These are phyloP conservation scores for Tupaia chinensis DNA, from an alignment of 2,113 vertebrate genomes.

Conservation along the genomic window DNA sequence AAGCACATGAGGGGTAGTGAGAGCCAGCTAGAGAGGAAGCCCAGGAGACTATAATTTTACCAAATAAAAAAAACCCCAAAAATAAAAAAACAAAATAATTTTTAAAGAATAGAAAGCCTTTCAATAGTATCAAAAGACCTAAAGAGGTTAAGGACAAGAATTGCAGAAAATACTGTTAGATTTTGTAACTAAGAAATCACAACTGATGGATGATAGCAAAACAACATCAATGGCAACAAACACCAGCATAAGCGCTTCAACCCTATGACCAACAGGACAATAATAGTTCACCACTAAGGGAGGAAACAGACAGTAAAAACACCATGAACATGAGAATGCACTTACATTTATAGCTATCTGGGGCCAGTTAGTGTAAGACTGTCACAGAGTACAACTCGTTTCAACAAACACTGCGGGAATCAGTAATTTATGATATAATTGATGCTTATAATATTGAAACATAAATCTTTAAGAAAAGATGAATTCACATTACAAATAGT, in stretches of 20 bases:
- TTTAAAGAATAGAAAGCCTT: neutral
- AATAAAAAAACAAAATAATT: neutral
- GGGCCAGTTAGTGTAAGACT: neutral
- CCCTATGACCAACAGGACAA: neutral
- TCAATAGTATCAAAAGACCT: neutral
- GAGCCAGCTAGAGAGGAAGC: neutral
- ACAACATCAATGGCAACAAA: neutral
- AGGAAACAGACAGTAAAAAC: neutral
- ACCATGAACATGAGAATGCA: neutral
- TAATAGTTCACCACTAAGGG: neutral
- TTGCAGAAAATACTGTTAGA: neutral
- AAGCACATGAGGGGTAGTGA: neutral
- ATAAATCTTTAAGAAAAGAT: constrained; percentile 37
- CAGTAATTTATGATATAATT: constrained; percentile 28
- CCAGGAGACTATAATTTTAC: neutral
- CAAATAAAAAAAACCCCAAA: neutral
- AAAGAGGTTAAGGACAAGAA: neutral
- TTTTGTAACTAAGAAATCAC: constrained; percentile 16
- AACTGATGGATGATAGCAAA: neutral
- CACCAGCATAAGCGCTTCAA: neutral
- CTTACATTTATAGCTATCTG: constrained; percentile 4
- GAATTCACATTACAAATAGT: constrained; percentile 4
- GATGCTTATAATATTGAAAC: constrained; percentile 30
- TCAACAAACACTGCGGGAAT: constrained; percentile 6
- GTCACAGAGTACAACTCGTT: constrained; percentile 1